Evolutionary conservation across 2,113 vertebrate genomes (phyloP), one percentile per base, ranked within the genome.

Genomic region (Apaloderma vittatum): DNA sequence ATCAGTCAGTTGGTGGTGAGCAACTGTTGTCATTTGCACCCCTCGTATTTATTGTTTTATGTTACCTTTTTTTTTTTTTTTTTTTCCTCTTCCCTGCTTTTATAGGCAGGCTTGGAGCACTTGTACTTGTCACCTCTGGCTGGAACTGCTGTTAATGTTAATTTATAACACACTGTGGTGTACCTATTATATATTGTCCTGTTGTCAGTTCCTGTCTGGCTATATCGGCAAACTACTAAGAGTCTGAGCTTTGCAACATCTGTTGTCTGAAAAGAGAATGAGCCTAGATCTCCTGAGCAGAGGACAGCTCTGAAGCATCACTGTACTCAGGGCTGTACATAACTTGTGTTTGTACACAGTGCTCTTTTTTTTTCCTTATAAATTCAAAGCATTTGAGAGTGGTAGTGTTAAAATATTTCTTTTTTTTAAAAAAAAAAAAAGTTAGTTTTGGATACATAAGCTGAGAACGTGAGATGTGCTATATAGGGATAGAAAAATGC

Each of bases 201-300:
- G 34, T 45, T 85, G n/a, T 77, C 45, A 90, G 52, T 61, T 59
- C n/a, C 57, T 94, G 80, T 45, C 73, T 72, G 55, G 20, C 17
- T 63, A 22, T 40, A 57, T 8, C 6, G 8, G 40, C 23, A 88
- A 26, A 57, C 80, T 57, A 30, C 30, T 34, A 74, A 49, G 54
- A 17, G 9, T 32, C 27, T 91, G 49, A 81, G 27, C 8, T 75
- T 70, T 36, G 46, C 45, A 93, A 52, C 70, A 91, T 95, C 83
- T 96, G 70, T 37, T 67, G 49, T 93, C 86, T 95, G 61, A n/a
- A 49, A 67, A 85, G 45, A 68, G 48, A 58, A 36, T 16, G 30
- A 78, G 13, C 6, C 17, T 70, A 34, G 30, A 57, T 10, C 36
- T 32, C 24, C 48, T 65, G 26, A 86, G 27, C 11, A 59, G 29